Evolutionary conservation across 2,113 vertebrate genomes (phyloP).

Genomic region (Anarrhichthys ocellatus): DNA sequence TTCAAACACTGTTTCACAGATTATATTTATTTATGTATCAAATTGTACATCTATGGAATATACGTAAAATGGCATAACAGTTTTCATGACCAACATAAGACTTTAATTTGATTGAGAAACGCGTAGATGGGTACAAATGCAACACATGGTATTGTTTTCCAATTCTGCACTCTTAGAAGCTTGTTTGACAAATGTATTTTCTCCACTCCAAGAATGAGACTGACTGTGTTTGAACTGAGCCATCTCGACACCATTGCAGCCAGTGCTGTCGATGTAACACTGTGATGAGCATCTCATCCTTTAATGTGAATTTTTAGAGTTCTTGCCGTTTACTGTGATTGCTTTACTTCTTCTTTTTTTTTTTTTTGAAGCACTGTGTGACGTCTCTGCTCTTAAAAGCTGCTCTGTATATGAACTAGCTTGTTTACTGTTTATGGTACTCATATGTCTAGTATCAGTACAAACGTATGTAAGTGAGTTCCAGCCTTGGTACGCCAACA

Average conservation of each 20-base stretch:
- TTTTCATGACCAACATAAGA: neutral
- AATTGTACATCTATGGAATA: neutral
- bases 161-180: neutral
- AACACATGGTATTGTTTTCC: neutral
- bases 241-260: neutral
- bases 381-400: neutral
- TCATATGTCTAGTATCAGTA: too few species aligned
- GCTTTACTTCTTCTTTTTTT: neutral
- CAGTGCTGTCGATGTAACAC: neutral
- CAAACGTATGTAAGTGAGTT: neutral
- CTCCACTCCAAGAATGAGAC: neutral
- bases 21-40: neutral
- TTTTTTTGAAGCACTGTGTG: neutral
- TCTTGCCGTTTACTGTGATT: neutral
- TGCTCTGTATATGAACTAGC: neutral
- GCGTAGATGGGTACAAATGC: neutral
- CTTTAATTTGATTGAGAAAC: neutral
- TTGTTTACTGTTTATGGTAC: neutral
- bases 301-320: neutral
- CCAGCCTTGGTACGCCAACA: neutral
- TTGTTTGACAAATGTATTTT: neutral
- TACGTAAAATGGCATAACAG: neutral
- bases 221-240: neutral
- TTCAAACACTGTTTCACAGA: neutral
- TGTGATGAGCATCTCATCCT: neutral